Evolutionary conservation across 2,113 vertebrate genomes (phyloP), one percentile per base, ranked within the genome.

Genomic region (Halcyon senegalensis): DNA sequence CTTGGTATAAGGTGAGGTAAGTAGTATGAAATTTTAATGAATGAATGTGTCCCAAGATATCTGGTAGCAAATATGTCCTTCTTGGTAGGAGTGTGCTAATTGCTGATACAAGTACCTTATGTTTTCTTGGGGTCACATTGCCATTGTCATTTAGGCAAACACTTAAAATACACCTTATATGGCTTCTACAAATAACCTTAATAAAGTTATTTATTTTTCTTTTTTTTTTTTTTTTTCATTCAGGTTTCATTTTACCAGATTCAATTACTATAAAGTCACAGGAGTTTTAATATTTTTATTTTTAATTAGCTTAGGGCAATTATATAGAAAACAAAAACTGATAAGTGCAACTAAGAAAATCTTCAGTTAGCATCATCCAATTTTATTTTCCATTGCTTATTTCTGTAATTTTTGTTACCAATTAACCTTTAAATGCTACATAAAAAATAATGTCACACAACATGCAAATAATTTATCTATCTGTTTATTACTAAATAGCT

Each of bases 121-220:
- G 11, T 74, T 93, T 93, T 63, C 56, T 50, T 83, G 15, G 14
- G 30, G 63, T 69, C 30, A 55, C 28, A 13, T 44, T 66, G 23
- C 8, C 20, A 21, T 51, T 78, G 25, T 50, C 11, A 82, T 85
- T 92, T 90, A 86, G 48, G 30, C 17, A 13, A 37, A 41, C n/a
- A 35, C 43, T 85, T 88, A 55, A 8, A 79, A 46, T 35, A 67
- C 33, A 3, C 16, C 30, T 78, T 72, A 46, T 51, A 68, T 31
- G 25, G 10, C 5, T 83, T 69, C 11, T 83, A 23, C 30, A 72
- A 87, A 77, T 39, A 83, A 33, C 2, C 44, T 72, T 63, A 79
- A 82, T 94, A 72, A 82, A 68, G 69, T 85, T 59, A 79, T 88
- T 68, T 85, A 93, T 72, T 64, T n/a, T n/a, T n/a, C n/a, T n/a